Evolutionary conservation across 2,797 vertebrate species (phyloP).

Genomic region (Triplophysa bombifrons): DNA sequence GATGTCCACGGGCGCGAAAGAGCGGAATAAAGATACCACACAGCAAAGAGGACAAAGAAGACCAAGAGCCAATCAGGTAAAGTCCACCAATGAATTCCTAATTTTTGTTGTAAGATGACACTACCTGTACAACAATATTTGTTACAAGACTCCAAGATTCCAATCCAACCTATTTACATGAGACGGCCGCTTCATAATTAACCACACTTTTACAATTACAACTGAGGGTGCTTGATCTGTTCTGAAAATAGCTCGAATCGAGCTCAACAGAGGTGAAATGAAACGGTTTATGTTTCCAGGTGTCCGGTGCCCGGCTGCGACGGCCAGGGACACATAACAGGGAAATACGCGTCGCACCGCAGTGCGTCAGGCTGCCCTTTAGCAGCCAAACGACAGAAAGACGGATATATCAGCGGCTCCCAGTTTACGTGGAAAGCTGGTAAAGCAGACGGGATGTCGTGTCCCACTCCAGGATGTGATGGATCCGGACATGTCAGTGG

Average conservation of each 20-base stretch:
- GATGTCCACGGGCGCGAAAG: conserved; percentile 96
- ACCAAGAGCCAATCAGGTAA: conserved; percentile 99
- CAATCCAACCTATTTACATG: not conserved
- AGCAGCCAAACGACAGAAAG: conserved; percentile 96
- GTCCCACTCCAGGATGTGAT: conserved; percentile 95
- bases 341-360: conserved; percentile 96
- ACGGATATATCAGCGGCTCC: conserved; percentile 94
- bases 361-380: conserved; percentile 96
- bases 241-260: not conserved
- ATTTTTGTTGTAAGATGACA: too few relatives aligned
- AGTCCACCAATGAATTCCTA: too few relatives aligned
- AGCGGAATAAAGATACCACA: conserved; percentile 98
- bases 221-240: not conserved
- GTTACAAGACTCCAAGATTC: not conserved
- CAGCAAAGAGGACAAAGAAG: conserved; percentile 99
- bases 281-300: conserved; percentile 69
- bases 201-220: not conserved
- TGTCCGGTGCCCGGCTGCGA: conserved; percentile 98
- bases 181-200: not conserved
- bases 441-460: conserved; percentile 98
- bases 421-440: conserved; percentile 99
- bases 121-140: too few relatives aligned
- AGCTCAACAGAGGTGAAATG: not conserved
- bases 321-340: conserved; percentile 96
- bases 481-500: conserved; percentile 97